Evolutionary conservation across 2,888 invertebrate species (phyloP), one percentile per base, ranked within the genome.

Genomic region (Tetanocera ferruginea): DNA sequence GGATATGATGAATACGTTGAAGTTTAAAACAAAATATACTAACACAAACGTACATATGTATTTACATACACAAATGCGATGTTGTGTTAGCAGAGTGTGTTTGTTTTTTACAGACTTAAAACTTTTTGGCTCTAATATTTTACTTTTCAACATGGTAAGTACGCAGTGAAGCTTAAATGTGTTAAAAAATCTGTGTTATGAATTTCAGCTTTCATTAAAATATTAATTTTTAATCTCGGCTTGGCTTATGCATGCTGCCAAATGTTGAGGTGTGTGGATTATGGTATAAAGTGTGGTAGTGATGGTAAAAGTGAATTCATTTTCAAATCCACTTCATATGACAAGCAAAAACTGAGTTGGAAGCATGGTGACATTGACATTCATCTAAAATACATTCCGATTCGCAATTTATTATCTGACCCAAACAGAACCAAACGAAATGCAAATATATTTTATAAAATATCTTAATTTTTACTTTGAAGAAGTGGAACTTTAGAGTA

Each of bases 1-100:
- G 60, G 37, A 34, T 31, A 66, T 34, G 64, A 19, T 31, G 31
- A 34, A 66, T 31, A 34, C n/a, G 64, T 34, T 31, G 64, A 34
- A 31, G 64, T 66, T 28, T 17, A 37, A 66, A 31, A 19, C 49
- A 85, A 85, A 83, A 84, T 83, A 82, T 83, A 80, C 77, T 66
- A 71, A 77, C 52, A 70, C 76, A 57, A 28, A 74, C 74, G 43
- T 62, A 60, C 73, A 28, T 34, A 62, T 14, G 23, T 62, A 49
- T 69, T 67, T 70, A 37, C 51, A 62, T 43, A 4, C 23, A 60
- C 25, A n/a, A 37, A 70, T 49, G 67, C 55, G 74, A 37, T 72
- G 78, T 70, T 71, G 60, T 66, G 71, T 75, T 28, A 43, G 52
- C 49, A 43, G 37, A 14, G 17, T 25, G 14, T 28, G 25, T 60